Conservation (phyloP, 1,140 invertebrate genomes). For the Apis florea region DNA sequence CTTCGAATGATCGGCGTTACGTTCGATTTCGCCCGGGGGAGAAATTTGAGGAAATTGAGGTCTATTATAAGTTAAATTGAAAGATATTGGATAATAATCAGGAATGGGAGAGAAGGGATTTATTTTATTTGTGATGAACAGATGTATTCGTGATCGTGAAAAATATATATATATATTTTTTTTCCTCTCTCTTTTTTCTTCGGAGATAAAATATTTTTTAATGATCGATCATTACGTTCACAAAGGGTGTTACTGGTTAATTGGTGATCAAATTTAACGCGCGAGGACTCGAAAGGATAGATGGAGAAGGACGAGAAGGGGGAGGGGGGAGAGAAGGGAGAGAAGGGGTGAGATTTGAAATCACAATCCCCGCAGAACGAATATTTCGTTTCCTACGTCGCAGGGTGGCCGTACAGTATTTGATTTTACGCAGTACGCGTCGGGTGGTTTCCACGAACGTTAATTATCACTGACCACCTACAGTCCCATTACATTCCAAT, state of each 20-base stretch:
- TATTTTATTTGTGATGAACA: no score
- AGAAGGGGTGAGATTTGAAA: slow-evolving; percentile 21
- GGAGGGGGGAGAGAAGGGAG: background rate
- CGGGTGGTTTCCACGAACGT: slow-evolving; percentile 77
- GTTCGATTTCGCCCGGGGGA: no score
- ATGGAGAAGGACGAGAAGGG: background rate
- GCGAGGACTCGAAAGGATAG: background rate
- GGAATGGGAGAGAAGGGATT: no score
- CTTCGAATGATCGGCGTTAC: no score
- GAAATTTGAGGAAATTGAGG: no score
- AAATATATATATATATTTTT: no score
- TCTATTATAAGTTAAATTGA: no score
- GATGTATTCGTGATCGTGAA: no score
- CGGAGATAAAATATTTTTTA: background rate
- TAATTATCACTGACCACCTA: slow-evolving; percentile 80
- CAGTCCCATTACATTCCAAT: slow-evolving; percentile 80
- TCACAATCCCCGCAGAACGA: slow-evolving; percentile 61
- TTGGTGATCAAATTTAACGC: slow-evolving; percentile 2
- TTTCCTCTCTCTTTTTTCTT: background rate
- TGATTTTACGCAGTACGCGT: slow-evolving; percentile 79
- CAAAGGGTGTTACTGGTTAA: slow-evolving; percentile 30
- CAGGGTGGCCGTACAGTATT: slow-evolving; percentile 70
- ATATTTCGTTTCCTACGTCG: slow-evolving; percentile 77
- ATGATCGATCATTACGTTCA: background rate
- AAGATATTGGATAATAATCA: no score